Evolutionary conservation across 2,113 vertebrate genomes (phyloP), one percentile per base, ranked within the genome.

Genomic region (Balaenoptera acutorostrata): DNA sequence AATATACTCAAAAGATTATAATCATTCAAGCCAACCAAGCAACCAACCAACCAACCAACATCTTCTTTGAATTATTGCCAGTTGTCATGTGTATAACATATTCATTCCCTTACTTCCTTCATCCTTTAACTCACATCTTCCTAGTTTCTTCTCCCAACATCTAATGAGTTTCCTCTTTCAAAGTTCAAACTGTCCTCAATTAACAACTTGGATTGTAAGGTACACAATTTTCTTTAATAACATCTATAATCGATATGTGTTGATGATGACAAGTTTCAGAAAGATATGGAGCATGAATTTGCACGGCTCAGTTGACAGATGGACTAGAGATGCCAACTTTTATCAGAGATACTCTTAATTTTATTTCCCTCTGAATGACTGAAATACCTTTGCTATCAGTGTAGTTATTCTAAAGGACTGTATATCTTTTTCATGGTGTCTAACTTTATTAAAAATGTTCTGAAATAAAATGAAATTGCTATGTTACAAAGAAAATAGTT

Each of bases 391-490:
- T 93, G 57, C 39, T 55, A 92, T 88, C 20, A 63, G 49, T 63
- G 15, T 59, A 90, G 8, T 68, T 72, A 81, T 88, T 95, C 10
- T 1, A 80, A 96, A 93, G 27, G 72, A 7, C 27, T 71, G 2
- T 61, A 55, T 69, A 55, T 31, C 25, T 75, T 93, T 36, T 88
- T 87, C 52, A 64, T 64, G 88, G 55, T 36, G 94, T 78, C 85
- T 83, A 95, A 87, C 39, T 72, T 90, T 78, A 77, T 75, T 89
- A 41, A 93, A 86, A 77, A 46, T 93, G 8, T 36, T 92, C 23
- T 80, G 46, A 96, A 92, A 86, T 83, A 68, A 95, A 95, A 81
- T 55, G 27, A 87, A 78, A 96, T 87, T 84, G 5, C 39, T 84
- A 59, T 49, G 21, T 25, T 96, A 55, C 27, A 59, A 81, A 92